Conservation (phyloP, 2,888 invertebrate genomes). For the Halocaridina rubra region DNA sequence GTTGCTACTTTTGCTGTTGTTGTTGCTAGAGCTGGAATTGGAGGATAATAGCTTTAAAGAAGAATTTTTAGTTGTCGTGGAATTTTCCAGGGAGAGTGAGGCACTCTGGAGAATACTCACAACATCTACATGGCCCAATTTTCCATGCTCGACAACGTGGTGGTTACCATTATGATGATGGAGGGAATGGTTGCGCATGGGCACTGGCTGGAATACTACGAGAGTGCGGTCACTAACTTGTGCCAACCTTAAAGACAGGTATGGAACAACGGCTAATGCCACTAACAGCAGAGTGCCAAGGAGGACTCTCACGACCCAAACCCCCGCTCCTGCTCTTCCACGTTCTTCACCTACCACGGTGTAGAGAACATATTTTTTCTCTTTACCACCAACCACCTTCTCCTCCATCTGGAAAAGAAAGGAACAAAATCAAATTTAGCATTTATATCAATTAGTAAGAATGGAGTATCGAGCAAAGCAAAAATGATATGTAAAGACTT, state of each 20-base stretch:
- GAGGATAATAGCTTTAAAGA: neutral
- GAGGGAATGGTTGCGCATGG: conserved; percentile 35
- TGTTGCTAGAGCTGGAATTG: neutral
- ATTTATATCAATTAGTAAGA: neutral
- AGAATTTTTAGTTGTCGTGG: neutral
- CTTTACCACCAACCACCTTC: conserved; percentile 57
- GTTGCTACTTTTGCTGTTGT: neutral
- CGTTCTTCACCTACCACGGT: conserved; percentile 59
- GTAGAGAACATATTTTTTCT: conserved; percentile 61
- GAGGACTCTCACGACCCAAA: conserved; percentile 39
- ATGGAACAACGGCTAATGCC: conserved; percentile 60
- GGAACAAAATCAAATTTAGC: neutral
- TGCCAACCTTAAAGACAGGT: conserved; percentile 53
- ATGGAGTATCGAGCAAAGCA: too few relatives aligned
- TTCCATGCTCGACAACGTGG: neutral
- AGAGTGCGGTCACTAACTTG: conserved; percentile 53
- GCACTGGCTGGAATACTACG: conserved; percentile 57
- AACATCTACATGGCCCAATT: neutral
- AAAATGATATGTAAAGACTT: too few relatives aligned
- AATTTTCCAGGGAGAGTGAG: conserved; percentile 25
- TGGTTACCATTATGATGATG: conserved; percentile 27
- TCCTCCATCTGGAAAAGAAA: conserved; percentile 59
- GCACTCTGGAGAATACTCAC: conserved; percentile 12
- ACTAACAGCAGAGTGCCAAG: conserved; percentile 49
- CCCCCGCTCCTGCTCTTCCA: conserved; percentile 38